phyloP scores from a whole-genome alignment of 1,140 invertebrate species.

The Hermetia illucens region DNA sequence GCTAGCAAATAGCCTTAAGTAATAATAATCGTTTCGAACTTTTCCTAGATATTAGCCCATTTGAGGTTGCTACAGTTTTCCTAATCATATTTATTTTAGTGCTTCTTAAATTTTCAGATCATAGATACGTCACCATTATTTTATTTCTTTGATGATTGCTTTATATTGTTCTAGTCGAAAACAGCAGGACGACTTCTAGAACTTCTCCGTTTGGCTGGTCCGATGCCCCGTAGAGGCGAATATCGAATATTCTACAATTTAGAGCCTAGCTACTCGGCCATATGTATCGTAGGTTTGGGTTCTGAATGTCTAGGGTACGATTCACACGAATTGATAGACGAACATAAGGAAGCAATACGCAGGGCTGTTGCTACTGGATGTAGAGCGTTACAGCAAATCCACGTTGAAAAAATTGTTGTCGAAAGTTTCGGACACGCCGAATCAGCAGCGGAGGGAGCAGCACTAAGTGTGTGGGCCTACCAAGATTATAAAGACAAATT shows the following conservation, averaged over 20 bases:
- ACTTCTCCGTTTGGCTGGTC: constrained; percentile 25
- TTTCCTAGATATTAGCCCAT: too few species aligned
- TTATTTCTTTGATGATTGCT: too few species aligned
- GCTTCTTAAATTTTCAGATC: too few species aligned
- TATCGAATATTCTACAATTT: constrained; percentile 22
- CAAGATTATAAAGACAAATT: constrained; percentile 28
- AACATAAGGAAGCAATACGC: constrained; percentile 53
- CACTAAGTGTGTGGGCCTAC: constrained; percentile 33
- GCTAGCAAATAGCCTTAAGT: too few species aligned
- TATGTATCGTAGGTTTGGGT: constrained; percentile 61
- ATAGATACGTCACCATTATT: too few species aligned
- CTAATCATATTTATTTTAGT: too few species aligned
- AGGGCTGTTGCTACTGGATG: constrained; percentile 50
- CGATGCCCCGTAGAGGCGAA: constrained; percentile 24
- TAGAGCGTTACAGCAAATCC: constrained; percentile 21
- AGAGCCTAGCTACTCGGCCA: constrained; percentile 39
- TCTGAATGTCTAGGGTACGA: constrained; percentile 42
- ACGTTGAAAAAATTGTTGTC: constrained; percentile 47
- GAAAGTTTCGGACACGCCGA: constrained; percentile 59
- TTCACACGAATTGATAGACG: constrained; percentile 46
- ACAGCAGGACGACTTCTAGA: constrained; percentile 17
- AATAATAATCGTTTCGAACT: too few species aligned
- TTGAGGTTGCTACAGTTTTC: too few species aligned
- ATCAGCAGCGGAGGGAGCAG: constrained; percentile 59
- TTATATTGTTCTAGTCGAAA: constrained; percentile 1